Base-by-base conservation (phyloP, 2,113 vertebrate genomes). In the Neogobius melanostomus region DNA sequence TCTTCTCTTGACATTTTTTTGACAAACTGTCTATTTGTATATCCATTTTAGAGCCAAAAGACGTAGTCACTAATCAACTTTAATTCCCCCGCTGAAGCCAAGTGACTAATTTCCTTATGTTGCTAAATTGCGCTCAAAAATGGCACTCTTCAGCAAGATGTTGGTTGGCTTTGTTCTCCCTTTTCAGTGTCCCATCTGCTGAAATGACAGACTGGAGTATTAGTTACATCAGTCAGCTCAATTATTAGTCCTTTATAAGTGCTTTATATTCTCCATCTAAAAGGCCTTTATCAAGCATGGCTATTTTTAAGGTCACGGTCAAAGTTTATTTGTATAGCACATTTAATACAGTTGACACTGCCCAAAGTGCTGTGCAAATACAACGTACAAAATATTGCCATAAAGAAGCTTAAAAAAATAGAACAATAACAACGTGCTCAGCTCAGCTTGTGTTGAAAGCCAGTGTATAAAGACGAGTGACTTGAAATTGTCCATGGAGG, bases 51-150 rank as follows among this genome's bases (percentile, higher is more conserved):
- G 53, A 56, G 48, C 75, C 66, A 71, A 81, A 75, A 74, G 42
- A 79, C 77, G 75, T 61, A 65, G 52, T 16, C 65, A 12, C 50
- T 69, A 71, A 79, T 88, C 70, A 80, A 68, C 56, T 68, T 64
- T 66, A 85, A 83, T 75, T 45, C 69, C 57, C 43, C 76, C 36
- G 71, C 65, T 68, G 16, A 51, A 51, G 70, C 72, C 69, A 81
- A 81, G 79, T 82, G 77, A 75, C 72, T 74, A 71, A 80, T 85
- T 85, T 79, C 6, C 21, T 79, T 63, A 66, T 77, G 71, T 57
- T 71, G 51, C 69, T 84, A 69, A 85, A 87, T 87, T 79, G 70
- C 64, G 80, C 74, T 56, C 46, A 68, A 63, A 69, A 46, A 14
- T 12, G 2, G 61, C 46, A 9, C 17, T 21, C 60, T 75, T 78